Evolutionary conservation across 2,888 invertebrate species (phyloP), one percentile per base, ranked within the genome.

Genomic region (Sinelater perroti): DNA sequence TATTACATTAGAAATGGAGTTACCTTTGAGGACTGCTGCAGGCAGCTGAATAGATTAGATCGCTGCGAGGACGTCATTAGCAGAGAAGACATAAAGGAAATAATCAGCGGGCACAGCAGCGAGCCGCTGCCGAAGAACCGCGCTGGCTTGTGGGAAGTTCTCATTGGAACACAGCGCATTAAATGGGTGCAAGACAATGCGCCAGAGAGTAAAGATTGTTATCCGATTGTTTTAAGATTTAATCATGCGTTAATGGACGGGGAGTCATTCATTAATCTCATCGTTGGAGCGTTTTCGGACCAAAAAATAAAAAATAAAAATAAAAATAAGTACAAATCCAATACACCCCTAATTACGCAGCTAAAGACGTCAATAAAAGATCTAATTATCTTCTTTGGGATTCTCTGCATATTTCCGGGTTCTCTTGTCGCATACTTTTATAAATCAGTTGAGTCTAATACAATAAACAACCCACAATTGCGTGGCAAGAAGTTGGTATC

Each of bases 211-310:
- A 38, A 31, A 40, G 14, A 44, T 4, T 31, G 4, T 16, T 40
- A 55, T 21, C 82, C 81, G 1, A 72, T 84, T 20, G 68, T 84
- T 53, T 81, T 83, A 61, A 78, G 83, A 55, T 76, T 84, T 38
- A 83, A 85, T 68, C 84, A 84, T 70, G 76, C 82, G 3, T 68
- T 84, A 1, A 83, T 82, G 1, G 83, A 84, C 64, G 83, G 84
- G 1, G 78, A 81, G 1, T 79, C 83, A 2, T 68, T 84, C 6
- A 70, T 83, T 33, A 76, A 80, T 52, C 72, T 84, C 55, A 69
- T 84, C 3, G 11, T 14, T 5, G 24, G 24, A 3, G 7, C 33
- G 6, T 46, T 55, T 31, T 10, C 38, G n/a, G 40, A 47, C 16
- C 20, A 13, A 14, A 2, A 13, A 36, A 36, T 11, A 8, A 2